These are phyloP conservation scores for Meriones unguiculatus DNA, from an alignment of 2,113 vertebrate species.

Conservation along the genomic window DNA sequence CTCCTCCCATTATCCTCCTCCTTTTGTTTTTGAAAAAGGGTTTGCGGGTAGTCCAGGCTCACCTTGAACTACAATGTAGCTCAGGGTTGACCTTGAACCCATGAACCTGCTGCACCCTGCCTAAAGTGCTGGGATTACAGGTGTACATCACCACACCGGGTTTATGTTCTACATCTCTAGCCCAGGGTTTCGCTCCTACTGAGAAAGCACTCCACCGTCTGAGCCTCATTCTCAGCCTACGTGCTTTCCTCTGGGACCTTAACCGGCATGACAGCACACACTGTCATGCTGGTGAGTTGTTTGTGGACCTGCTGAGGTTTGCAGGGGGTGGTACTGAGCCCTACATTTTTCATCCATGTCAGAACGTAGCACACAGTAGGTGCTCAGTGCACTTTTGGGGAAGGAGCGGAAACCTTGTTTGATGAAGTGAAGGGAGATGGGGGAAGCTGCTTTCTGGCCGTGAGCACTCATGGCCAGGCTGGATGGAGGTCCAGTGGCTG, in stretches of 20 bases:
- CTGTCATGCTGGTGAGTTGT: not conserved
- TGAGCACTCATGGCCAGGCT: fast-evolving
- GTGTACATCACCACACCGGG: too few species aligned
- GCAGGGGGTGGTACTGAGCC: fast-evolving
- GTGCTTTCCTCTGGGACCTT: not conserved
- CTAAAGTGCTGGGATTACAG: not conserved
- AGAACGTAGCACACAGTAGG: not conserved
- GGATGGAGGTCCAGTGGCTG: not conserved
- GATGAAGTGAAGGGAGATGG: fast-evolving
- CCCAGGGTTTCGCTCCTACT: too few species aligned
- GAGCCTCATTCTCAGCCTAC: not conserved
- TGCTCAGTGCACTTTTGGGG: fast-evolving
- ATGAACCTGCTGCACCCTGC: not conserved
- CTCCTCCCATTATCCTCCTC: not conserved
- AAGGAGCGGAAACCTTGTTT: not conserved
- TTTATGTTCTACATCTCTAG: not conserved
- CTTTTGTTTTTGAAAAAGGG: not conserved
- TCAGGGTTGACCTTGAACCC: not conserved
- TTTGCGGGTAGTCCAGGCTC: not conserved
- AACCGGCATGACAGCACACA: not conserved
- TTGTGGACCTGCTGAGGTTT: not conserved
- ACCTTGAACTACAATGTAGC: not conserved
- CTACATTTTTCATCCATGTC: not conserved
- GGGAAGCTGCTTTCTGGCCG: not conserved
- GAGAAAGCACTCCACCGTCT: not conserved